Base-by-base conservation (phyloP, 2,888 invertebrate genomes). In the Caenorhabditis sp. region DNA sequence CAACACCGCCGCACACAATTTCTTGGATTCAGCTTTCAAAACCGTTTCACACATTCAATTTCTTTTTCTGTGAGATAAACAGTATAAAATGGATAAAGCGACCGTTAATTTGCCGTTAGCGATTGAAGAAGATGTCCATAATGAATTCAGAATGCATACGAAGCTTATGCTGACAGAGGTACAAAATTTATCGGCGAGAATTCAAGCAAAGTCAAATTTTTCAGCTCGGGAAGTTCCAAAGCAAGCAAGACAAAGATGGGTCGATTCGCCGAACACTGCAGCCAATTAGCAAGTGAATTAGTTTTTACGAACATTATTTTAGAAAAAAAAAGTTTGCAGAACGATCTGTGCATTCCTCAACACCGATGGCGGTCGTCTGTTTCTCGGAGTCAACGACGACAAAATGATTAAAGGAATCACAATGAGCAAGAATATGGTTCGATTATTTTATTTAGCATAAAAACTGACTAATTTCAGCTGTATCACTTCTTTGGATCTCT, bases 301-400 rank as follows among this genome's bases (percentile, higher is more conserved):
- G 44, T n/a, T 47, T 7, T 10, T 22, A 22, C 7, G 19, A 47
- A 24, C 7, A 0, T 8, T 26, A 22, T 16, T n/a, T n/a, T n/a
- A n/a, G n/a, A n/a, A n/a, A n/a, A n/a, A 7, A 49, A 26, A n/a
- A 4, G n/a, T 12, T 26, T 10, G 31, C 59, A 88, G 86, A 58
- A 86, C 87, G 10, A 86, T 88, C 54, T 87, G 86, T 68, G 84
- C 87, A 0, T 87, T 87, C 70, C 69, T 88, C 31, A 88, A 88
- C 66, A 85, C 87, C 7, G 74, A 81, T 38, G 88, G 88, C 19
- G 88, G 88, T 0, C 63, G 72, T 3, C 70, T 88, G 12, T 86
- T 80, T 28, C 56, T 88, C 24, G 88, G 88, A 26, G 83, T 88
- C 1, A 82, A 84, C 51, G 86, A 86, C 41, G 66, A 72, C 28